Evolutionary conservation across 2,797 vertebrate species (phyloP).

Genomic region (Masticophis lateralis): DNA sequence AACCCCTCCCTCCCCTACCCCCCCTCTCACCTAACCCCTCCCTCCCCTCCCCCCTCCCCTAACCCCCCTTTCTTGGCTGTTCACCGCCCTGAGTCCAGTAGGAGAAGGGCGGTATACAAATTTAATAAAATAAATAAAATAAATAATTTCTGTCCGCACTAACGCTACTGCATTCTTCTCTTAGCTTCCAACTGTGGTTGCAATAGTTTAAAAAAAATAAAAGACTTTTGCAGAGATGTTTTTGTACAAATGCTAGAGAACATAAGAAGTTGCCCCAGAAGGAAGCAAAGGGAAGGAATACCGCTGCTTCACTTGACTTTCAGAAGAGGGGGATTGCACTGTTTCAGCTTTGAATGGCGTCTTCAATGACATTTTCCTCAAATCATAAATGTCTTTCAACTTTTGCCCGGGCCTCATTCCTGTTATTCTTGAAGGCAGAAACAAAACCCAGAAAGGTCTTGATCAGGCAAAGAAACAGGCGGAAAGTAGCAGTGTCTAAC

Average conservation of each 20-base stretch:
- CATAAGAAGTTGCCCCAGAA: not conserved
- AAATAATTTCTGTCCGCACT: too few species aligned
- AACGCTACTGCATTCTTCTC: not conserved
- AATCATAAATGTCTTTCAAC: not conserved
- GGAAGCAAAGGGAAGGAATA: not conserved
- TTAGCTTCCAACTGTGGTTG: not conserved
- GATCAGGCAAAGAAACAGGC: not conserved
- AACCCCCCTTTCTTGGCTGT: too few species aligned
- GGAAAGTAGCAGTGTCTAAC: not conserved
- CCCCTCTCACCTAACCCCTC: too few species aligned
- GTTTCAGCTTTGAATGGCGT: not conserved
- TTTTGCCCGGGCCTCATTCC: not conserved
- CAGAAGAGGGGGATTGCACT: not conserved
- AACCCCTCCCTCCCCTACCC: too few species aligned
- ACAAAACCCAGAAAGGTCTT: not conserved
- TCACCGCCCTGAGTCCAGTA: too few species aligned
- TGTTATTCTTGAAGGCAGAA: not conserved
- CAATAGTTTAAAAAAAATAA: not conserved
- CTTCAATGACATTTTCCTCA: not conserved
- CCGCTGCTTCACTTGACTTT: not conserved
- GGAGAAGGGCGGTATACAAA: too few species aligned
- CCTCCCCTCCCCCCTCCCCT: too few species aligned
- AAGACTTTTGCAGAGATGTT: not conserved
- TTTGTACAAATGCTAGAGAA: not conserved
- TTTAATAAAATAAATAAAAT: too few species aligned